Evolutionary conservation across 2,113 vertebrate species (phyloP).

Genomic region (Aptenodytes patagonicus): DNA sequence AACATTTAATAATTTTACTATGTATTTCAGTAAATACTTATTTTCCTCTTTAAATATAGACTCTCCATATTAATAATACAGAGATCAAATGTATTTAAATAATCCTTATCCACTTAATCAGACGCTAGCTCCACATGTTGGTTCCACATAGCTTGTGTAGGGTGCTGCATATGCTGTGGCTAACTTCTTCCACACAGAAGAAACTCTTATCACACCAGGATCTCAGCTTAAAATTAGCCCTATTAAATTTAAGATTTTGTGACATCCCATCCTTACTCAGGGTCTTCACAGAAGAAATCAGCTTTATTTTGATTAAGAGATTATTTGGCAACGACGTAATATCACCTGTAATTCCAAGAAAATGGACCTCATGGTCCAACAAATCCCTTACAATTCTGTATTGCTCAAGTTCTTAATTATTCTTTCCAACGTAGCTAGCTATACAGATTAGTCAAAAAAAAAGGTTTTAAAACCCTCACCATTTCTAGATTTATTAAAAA

Average conservation of each 20-base stretch:
- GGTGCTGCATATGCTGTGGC: not conserved
- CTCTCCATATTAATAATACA: not conserved
- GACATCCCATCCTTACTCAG: not conserved
- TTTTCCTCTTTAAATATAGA: not conserved
- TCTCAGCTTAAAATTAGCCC: not conserved
- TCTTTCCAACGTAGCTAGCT: not conserved
- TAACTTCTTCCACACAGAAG: not conserved
- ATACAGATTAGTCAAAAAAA: not conserved
- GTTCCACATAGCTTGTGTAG: not conserved
- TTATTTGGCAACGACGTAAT: not conserved
- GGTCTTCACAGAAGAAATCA: not conserved
- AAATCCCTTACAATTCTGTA: not conserved
- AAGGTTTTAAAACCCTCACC: not conserved
- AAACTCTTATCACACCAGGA: not conserved
- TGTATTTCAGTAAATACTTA: not conserved
- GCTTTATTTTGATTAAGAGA: not conserved
- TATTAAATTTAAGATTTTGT: not conserved
- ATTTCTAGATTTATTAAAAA: not conserved
- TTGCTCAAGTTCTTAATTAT: slow-evolving; percentile 15
- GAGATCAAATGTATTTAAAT: not conserved
- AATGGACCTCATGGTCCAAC: not conserved
- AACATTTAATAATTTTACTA: not conserved
- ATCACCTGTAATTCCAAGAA: not conserved
- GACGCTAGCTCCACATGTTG: rapidly evolving
- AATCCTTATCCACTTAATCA: not conserved